Conservation (phyloP, 2,797 vertebrate genomes). For the Chrysocyon brachyurus region DNA sequence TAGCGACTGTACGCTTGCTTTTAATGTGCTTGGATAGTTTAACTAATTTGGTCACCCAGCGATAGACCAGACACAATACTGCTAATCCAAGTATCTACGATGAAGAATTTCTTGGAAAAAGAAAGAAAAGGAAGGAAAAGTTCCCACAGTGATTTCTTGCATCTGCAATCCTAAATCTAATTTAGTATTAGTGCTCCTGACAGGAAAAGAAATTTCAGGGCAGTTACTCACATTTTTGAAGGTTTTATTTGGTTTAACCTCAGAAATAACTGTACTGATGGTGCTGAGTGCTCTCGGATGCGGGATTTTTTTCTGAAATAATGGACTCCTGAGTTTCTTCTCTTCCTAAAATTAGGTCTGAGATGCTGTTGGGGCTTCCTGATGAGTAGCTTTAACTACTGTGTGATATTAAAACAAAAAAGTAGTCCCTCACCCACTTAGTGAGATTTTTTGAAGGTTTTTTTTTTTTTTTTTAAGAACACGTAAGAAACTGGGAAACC, state of each 20-base stretch:
- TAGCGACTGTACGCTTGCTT: neutral
- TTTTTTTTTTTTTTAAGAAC: constrained; percentile 21
- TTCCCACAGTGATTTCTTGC: constrained; percentile 70
- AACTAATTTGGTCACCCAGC: constrained; percentile 61
- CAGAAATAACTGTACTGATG: constrained; percentile 82
- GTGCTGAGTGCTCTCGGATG: constrained; percentile 81
- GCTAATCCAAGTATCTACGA: neutral
- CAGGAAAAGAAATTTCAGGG: constrained; percentile 85
- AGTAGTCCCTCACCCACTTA: neutral
- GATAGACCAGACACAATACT: neutral
- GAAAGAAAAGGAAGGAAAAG: constrained; percentile 48
- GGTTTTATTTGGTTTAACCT: constrained; percentile 87
- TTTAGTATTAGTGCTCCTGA: constrained; percentile 83
- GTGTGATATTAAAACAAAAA: constrained; percentile 74
- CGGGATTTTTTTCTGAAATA: constrained; percentile 83
- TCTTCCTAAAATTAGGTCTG: constrained; percentile 75
- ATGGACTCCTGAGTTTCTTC: constrained; percentile 84
- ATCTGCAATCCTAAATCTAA: constrained; percentile 86
- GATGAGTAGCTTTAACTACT: constrained; percentile 74
- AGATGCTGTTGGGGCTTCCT: constrained; percentile 78
- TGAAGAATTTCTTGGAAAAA: constrained; percentile 66
- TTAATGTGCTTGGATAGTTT: neutral
- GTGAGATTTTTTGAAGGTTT: neutral
- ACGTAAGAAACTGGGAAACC: constrained; percentile 35
- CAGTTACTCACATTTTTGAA: constrained; percentile 84